A percentile compares a stretch with the other conserved stretches of the same genome.
phyloP scores from a whole-genome alignment of 2,113 vertebrate genomes.

The Eira barbara region DNA sequence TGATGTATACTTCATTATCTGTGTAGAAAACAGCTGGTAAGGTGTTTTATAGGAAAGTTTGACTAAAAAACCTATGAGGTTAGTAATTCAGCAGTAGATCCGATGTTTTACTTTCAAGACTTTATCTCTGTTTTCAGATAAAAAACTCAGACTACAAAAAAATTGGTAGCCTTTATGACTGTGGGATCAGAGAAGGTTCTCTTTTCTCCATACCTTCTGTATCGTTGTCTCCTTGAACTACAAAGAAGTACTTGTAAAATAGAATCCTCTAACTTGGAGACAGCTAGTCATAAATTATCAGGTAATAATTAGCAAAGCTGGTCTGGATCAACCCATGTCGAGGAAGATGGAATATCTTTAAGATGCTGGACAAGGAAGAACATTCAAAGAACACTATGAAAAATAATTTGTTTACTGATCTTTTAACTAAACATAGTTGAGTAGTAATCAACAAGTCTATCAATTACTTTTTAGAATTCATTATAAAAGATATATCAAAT shows the following conservation, averaged over 20 bases:
- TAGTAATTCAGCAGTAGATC: neutral
- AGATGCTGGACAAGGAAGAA: neutral
- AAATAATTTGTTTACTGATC: neutral
- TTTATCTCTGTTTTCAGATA: neutral
- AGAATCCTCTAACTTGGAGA: neutral
- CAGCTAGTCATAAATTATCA: slow-evolving; percentile 22
- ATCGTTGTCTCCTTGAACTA: neutral
- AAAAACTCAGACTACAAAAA: neutral
- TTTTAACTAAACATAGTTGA: neutral
- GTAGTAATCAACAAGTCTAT: neutral
- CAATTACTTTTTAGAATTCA: neutral
- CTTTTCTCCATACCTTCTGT: neutral
- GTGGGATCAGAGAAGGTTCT: neutral
- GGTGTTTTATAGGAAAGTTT: neutral
- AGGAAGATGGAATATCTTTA: neutral
- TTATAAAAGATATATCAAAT: neutral
- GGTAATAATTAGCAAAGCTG: slow-evolving; percentile 26
- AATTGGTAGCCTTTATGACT: neutral
- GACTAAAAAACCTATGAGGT: neutral
- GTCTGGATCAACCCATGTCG: neutral
- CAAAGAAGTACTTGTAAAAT: neutral
- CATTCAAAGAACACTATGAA: neutral
- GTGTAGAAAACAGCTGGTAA: neutral
- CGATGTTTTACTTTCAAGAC: neutral
- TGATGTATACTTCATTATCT: neutral